A percentile compares a stretch with the other conserved stretches of the same genome.
Conservation (phyloP, 2,797 vertebrate genomes). For the Emydoidea blandingii region DNA sequence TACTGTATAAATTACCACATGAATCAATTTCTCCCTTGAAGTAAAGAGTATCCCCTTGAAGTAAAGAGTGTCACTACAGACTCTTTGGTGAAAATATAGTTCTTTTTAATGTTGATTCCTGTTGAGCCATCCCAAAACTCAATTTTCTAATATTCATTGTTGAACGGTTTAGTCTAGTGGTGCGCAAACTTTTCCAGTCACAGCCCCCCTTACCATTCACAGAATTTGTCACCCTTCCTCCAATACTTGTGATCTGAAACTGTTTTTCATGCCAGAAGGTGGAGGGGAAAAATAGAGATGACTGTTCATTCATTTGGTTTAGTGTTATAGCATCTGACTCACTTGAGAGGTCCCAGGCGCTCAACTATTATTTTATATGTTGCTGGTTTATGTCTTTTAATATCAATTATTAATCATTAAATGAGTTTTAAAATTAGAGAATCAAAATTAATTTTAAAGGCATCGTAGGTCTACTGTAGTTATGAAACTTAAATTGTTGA, state of each 20-base stretch:
- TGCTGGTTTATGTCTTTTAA: not conserved
- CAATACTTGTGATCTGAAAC: not conserved
- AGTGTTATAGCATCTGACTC: not conserved
- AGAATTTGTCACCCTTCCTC: not conserved
- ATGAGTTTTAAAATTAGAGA: not conserved
- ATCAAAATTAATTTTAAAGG: not conserved
- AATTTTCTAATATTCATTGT: not conserved
- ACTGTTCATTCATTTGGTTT: not conserved
- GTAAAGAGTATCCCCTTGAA: not conserved
- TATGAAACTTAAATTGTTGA: not conserved
- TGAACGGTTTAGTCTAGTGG: not conserved
- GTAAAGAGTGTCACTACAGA: not conserved
- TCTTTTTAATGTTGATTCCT: not conserved
- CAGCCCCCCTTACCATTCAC: not conserved
- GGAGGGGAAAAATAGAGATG: not conserved
- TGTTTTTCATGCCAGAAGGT: not conserved
- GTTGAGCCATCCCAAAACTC: not conserved
- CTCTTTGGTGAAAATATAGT: not conserved
- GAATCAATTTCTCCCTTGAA: not conserved
- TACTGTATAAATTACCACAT: not conserved
- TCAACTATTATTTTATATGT: not conserved
- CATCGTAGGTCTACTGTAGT: not conserved
- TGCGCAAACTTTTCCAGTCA: not conserved
- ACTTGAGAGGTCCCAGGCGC: not conserved
- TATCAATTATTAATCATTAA: not conserved